Evolutionary conservation across 2,113 vertebrate genomes (phyloP).

Genomic region (Melospiza melodia): DNA sequence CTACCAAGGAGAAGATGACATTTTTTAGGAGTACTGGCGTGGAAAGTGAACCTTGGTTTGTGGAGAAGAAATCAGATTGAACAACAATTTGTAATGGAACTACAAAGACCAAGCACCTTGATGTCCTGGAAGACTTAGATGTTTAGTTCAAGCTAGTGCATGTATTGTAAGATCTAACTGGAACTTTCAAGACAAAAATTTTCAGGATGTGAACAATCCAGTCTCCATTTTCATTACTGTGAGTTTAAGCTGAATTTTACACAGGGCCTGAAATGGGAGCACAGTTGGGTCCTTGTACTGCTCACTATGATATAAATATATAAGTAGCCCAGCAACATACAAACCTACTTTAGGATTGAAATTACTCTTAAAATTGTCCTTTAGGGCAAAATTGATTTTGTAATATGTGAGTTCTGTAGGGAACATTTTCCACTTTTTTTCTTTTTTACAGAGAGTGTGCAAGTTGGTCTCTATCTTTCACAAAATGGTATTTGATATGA

Average conservation of each 20-base stretch:
- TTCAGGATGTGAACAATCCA: not conserved
- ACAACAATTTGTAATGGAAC: not conserved
- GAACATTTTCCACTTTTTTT: slow-evolving; percentile 34
- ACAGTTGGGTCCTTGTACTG: not conserved
- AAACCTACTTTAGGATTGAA: not conserved
- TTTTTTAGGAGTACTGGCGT: not conserved
- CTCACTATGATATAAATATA: not conserved
- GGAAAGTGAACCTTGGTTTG: not conserved
- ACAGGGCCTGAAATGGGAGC: not conserved
- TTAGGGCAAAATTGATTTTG: slow-evolving; percentile 68
- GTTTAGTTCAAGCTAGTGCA: not conserved
- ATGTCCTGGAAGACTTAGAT: not conserved
- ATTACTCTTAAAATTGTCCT: slow-evolving; percentile 55
- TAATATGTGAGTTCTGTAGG: slow-evolving; percentile 39
- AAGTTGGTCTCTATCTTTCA: slow-evolving; percentile 30
- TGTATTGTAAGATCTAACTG: not conserved
- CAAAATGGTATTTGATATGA: slow-evolving; percentile 64
- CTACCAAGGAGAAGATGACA: not conserved
- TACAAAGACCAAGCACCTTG: not conserved
- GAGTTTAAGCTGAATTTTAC: not conserved
- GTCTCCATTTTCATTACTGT: not conserved
- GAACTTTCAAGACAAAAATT: not conserved
- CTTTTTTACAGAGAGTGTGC: not conserved
- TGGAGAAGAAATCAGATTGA: not conserved
- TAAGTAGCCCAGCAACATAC: not conserved